These are phyloP conservation scores for Diacarnus erythraeanus DNA, from an alignment of 37 sponge, comb jelly and placozoan genomes.

Conservation along the genomic window DNA sequence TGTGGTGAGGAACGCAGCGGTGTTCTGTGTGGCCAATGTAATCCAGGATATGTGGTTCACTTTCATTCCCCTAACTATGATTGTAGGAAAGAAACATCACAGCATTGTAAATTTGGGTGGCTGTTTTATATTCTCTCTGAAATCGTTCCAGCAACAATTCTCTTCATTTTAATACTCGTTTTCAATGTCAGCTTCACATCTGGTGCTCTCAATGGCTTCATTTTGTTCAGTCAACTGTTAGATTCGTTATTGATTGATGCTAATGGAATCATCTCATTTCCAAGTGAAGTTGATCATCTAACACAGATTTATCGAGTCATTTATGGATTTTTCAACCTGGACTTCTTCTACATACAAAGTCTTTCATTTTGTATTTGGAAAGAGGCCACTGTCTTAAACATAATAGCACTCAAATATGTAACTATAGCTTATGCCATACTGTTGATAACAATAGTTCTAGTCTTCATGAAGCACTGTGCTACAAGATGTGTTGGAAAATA, in stretches of 20 bases:
- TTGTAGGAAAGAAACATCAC: not conserved
- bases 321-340: conserved; percentile 45
- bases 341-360: conserved; percentile 34
- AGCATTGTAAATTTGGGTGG: conserved; percentile 3
- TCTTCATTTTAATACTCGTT: conserved; percentile 12
- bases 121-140: conserved; percentile 44
- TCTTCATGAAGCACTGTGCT: conserved; percentile 29
- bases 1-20: conserved; percentile 1
- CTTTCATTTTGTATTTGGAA: conserved; percentile 60
- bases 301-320: conserved; percentile 14
- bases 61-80: conserved; percentile 26
- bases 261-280: conserved; percentile 7
- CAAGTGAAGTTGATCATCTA: not conserved
- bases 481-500: not conserved
- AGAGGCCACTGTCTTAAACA: conserved; percentile 31
- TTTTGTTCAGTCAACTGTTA: conserved; percentile 40
- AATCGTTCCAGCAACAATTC: conserved; percentile 30
- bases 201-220: conserved; percentile 37
- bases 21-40: conserved; percentile 33
- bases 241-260: conserved; percentile 36
- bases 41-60: not conserved
- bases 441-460: not conserved
- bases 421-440: conserved; percentile 34
- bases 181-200: conserved; percentile 42
- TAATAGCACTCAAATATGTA: conserved; percentile 39